Evolutionary conservation across 2,113 vertebrate genomes (phyloP), one percentile per base, ranked within the genome.

Genomic region (Columbina picui): DNA sequence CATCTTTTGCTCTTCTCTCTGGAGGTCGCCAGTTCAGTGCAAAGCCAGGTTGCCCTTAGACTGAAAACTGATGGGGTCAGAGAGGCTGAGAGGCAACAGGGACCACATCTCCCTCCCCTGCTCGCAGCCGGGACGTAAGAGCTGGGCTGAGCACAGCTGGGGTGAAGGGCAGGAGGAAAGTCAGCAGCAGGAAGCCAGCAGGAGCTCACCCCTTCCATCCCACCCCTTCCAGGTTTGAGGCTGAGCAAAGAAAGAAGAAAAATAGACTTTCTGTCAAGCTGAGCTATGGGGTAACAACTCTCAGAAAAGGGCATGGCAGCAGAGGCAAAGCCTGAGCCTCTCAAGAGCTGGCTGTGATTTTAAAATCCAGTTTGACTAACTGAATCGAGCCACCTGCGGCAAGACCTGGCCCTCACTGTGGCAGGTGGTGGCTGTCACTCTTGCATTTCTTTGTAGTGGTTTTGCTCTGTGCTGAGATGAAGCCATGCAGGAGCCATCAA

Each of bases 101-200:
- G 55, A 21, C 26, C 52, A 56, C 6, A 7, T 86, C 79, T 79
- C 43, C 34, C 85, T 76, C 47, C 83, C 41, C 50, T 39, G 7
- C 34, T 29, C 2, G 0, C 10, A 14, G 38, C 1, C 0, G 50
- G 19, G 50, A 41, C 25, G 8, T 61, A 53, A 41, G 75, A 70
- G 26, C 50, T 21, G 41, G 71, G 39, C 79, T 80, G 63, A 69
- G 61, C 8, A 0, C 1, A 20, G 50, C 59, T 4, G 1, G 60
- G 69, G 65, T 1, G 3, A 89, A 87, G 57, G 69, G 65, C 83
- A 55, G 67, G n/a, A 94, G 38, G 22, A 70, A 50, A 67, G 26
- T 9, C 63, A 57, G 83, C 87, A 86, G 83, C 59, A 53, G 41
- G 15, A 70, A 77, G 36, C 50, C 57, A 38, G n/a, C 30, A 68